These are phyloP conservation scores for Morbakka virulenta DNA, from an alignment of 30 jellyfish, hydroid and myxozoan species.

Conservation along the genomic window DNA sequence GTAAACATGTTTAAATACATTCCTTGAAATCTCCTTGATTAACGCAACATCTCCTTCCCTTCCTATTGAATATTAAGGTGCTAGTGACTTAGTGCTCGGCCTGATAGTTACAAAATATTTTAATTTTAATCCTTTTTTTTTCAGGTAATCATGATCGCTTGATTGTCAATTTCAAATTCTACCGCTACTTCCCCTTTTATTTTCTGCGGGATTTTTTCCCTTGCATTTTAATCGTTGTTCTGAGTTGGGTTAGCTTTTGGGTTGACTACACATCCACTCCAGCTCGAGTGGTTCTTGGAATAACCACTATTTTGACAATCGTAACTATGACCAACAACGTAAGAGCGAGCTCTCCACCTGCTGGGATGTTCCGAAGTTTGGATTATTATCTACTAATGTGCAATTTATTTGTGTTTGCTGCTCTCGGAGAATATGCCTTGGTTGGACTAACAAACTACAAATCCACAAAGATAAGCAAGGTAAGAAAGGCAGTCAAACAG, in stretches of 20 bases:
- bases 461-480: too few species aligned
- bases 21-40: too few species aligned
- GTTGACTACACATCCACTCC: conserved; percentile 72
- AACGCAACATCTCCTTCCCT: too few species aligned
- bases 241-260: conserved; percentile 87
- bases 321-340: conserved; percentile 82
- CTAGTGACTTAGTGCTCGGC: too few species aligned
- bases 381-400: conserved; percentile 75
- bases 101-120: too few species aligned
- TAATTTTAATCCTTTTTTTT: too few species aligned
- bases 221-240: conserved; percentile 68
- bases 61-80: too few species aligned
- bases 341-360: conserved; percentile 62
- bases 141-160: conserved; percentile 60
- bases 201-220: conserved; percentile 79
- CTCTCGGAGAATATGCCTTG: conserved; percentile 71
- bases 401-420: conserved; percentile 81
- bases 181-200: conserved; percentile 61
- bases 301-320: conserved; percentile 79
- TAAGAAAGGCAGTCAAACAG: too few species aligned
- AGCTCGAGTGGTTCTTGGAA: conserved; percentile 90
- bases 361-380: conserved; percentile 66
- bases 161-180: conserved; percentile 32
- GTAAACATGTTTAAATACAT: too few species aligned
- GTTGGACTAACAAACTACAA: conserved; percentile 43